Conservation (phyloP, 2,797 vertebrate species). For the Arctocebus calabarensis region DNA sequence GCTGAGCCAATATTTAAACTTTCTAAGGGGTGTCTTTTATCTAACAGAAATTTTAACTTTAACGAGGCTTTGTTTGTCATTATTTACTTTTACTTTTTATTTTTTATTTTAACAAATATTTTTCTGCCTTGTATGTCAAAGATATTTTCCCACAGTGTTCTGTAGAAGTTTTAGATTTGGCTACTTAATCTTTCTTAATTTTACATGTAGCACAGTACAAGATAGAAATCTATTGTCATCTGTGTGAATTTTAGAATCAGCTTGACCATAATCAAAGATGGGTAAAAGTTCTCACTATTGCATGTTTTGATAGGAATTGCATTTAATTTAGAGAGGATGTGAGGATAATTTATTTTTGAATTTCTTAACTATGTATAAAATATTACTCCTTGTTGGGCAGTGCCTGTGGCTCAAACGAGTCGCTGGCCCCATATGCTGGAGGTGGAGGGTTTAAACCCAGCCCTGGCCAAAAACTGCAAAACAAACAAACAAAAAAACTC, state of each 20-base stretch:
- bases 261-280: not conserved
- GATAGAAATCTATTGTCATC: not conserved
- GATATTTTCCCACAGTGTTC: not conserved
- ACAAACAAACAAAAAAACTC: too few relatives aligned
- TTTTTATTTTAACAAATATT: not conserved
- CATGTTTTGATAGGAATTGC: not conserved
- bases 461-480: too few relatives aligned
- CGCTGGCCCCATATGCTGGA: too few relatives aligned
- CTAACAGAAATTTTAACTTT: not conserved
- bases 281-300: not conserved
- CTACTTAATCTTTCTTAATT: not conserved
- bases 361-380: not conserved
- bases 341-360: conserved; percentile 5
- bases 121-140: not conserved
- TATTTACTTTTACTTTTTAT: not conserved
- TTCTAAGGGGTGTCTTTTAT: conserved; percentile 5
- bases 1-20: conserved; percentile 38
- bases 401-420: too few relatives aligned
- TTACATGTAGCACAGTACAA: not conserved
- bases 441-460: too few relatives aligned
- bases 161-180: not conserved
- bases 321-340: not conserved
- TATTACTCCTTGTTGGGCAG: too few relatives aligned
- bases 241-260: conserved; percentile 18
- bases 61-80: not conserved